These are phyloP conservation scores for Marmota flaviventris DNA, from an alignment of 2,113 vertebrate genomes.

Conservation along the genomic window DNA sequence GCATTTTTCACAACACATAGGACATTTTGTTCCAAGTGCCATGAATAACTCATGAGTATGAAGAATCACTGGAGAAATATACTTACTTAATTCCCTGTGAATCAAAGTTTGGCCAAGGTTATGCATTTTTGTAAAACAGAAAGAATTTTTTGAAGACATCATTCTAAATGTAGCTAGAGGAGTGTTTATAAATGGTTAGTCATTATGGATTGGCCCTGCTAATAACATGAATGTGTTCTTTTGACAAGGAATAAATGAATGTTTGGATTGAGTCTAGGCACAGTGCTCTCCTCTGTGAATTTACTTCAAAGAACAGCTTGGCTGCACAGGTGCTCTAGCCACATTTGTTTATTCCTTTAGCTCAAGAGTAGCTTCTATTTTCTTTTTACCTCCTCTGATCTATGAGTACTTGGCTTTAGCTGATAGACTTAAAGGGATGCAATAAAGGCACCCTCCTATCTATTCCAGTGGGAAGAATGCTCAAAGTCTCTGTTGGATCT, in stretches of 20 bases:
- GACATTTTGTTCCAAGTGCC: not conserved
- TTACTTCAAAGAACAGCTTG: constrained; percentile 22
- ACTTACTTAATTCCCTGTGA: constrained; percentile 31
- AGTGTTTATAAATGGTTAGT: constrained; percentile 10
- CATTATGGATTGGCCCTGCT: not conserved
- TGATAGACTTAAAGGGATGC: not conserved
- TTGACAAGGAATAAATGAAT: not conserved
- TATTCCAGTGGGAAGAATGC: not conserved
- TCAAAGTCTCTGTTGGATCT: constrained; percentile 26
- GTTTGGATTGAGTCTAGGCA: not conserved
- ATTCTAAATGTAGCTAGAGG: constrained; percentile 34
- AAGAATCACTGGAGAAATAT: not conserved
- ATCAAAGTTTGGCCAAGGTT: constrained; percentile 51
- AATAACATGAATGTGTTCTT: constrained; percentile 18
- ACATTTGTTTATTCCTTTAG: constrained; percentile 40
- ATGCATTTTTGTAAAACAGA: constrained; percentile 59
- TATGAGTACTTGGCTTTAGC: constrained; percentile 27
- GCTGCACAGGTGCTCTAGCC: not conserved
- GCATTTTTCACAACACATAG: constrained; percentile 7
- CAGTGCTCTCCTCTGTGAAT: constrained; percentile 14
- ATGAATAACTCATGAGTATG: not conserved
- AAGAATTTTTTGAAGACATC: not conserved
- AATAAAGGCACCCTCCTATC: not conserved
- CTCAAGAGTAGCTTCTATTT: constrained; percentile 8
- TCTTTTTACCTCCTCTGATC: constrained; percentile 45